A percentile compares a stretch with the other conserved stretches of the same genome.
These are phyloP conservation scores for Silurus aristotelis DNA, from an alignment of 2,797 vertebrate genomes.

Conservation along the genomic window DNA sequence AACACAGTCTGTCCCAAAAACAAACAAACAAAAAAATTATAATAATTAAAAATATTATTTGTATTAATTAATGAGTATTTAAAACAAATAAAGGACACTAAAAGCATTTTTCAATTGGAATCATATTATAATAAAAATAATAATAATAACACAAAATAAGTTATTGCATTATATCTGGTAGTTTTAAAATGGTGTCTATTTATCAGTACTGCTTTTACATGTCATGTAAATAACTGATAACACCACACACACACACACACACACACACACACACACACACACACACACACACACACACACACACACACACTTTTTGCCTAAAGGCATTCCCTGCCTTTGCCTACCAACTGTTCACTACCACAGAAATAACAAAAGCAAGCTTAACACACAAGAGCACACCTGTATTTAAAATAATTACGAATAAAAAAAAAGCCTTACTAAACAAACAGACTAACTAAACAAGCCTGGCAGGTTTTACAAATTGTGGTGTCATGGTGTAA, in stretches of 20 bases:
- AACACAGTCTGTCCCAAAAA: neutral
- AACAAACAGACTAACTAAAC: neutral
- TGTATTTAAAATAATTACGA: constrained; percentile 10
- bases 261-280: neutral
- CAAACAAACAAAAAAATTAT: no score
- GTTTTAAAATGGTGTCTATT: constrained; percentile 22
- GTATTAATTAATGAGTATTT: neutral
- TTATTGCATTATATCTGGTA: neutral
- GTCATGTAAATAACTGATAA: constrained; percentile 30
- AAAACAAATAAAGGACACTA: neutral
- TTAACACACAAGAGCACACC: constrained; percentile 10
- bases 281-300: constrained; percentile 8
- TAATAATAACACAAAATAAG: neutral
- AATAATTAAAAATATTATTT: no score
- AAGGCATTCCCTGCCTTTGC: constrained; percentile 14
- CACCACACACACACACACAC: neutral
- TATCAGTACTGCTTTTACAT: constrained; percentile 5
- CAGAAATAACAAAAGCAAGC: constrained; percentile 18
- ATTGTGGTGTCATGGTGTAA: neutral
- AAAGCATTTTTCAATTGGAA: neutral
- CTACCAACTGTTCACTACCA: constrained; percentile 35
- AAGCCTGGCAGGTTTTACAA: constrained; percentile 30
- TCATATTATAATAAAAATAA: neutral
- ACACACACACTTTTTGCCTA: constrained; percentile 17
- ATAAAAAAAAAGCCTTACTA: neutral